Conservation (phyloP, 1,140 invertebrate genomes). For the Drosophila yakuba region DNA sequence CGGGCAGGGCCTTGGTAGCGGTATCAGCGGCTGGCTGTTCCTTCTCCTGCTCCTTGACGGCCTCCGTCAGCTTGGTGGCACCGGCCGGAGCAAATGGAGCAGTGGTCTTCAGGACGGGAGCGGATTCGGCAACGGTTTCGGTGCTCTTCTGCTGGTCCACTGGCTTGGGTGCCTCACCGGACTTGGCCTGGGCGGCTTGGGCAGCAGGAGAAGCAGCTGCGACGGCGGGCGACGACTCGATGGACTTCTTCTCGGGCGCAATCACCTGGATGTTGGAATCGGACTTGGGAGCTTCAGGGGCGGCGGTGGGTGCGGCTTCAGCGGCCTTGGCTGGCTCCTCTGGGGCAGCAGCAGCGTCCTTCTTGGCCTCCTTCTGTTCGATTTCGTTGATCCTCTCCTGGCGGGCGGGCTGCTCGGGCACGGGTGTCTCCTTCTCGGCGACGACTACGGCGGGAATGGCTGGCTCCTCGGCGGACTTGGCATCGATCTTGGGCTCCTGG, state of each 20-base stretch:
- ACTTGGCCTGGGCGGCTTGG: conserved; percentile 47
- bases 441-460: conserved; percentile 2
- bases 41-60: conserved; percentile 32
- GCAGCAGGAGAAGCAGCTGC: conserved; percentile 28
- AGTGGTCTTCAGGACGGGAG: conserved; percentile 26
- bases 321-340: conserved; percentile 17
- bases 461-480: conserved; percentile 42
- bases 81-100: conserved; percentile 15
- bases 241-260: conserved; percentile 46
- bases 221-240: not conserved
- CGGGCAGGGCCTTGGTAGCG: conserved; percentile 30
- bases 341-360: not conserved
- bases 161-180: conserved; percentile 30
- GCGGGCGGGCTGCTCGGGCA: conserved; percentile 49
- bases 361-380: conserved; percentile 54
- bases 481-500: conserved; percentile 42
- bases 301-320: conserved; percentile 10
- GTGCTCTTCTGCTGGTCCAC: conserved; percentile 47
- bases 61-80: conserved; percentile 25
- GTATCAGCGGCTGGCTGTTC: conserved; percentile 18
- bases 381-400: conserved; percentile 63
- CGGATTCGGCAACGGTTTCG: conserved; percentile 29
- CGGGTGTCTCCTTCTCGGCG: conserved; percentile 20
- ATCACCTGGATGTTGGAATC: conserved; percentile 58
- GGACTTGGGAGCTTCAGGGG: conserved; percentile 20